Base-by-base conservation (phyloP, 2,113 vertebrate genomes). In the Hipposideros armiger region DNA sequence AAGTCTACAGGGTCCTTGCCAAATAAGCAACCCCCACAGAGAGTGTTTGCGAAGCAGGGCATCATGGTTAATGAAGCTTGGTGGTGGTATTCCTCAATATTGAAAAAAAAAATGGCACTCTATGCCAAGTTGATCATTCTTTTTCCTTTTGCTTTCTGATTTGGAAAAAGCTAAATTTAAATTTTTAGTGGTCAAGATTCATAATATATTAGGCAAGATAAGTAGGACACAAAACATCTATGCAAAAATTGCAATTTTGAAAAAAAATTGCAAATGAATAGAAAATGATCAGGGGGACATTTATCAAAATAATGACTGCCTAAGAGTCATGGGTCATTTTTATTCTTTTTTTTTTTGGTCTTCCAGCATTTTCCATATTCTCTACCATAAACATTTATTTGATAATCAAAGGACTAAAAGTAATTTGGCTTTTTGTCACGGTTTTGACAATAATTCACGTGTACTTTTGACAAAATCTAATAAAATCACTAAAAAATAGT, bases 121-220 rank as follows among this genome's bases (percentile, higher is more conserved):
- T 1, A 5, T 95, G 86, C 62, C 11, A 85, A 92, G 13, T 11
- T 5, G 1, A 30, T 78, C 6, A 19, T 36, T 91, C n/a, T 97
- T 95, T 82, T 77, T 87, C 60, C 7, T 80, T 83, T 91, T 84
- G 66, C 5, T 80, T 96, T 91, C 15, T 88, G 11, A 91, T 45
- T 93, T 82, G 26, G 16, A 26, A 76, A 84, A 92, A 45, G 2
- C 3, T 66, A 80, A 88, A 30, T 58, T 81, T 76, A 73, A 73
- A 70, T 77, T 73, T 91, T 22, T 89, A 67, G 3, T 80, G 15
- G 11, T 52, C 24, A 78, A 11, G n/a, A 62, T 62, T 87, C 6
- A 66, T 24, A 76, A 69, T 47, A 42, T 26, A 64, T 81, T 82
- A 72, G 54, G 30, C 62, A 42, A 83, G 82, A 76, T 93, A 64